A percentile compares a stretch with the other conserved stretches of the same genome.
Conservation (phyloP, 30 jellyfish, hydroid and myxozoan species). For the Sanderia malayensis region DNA sequence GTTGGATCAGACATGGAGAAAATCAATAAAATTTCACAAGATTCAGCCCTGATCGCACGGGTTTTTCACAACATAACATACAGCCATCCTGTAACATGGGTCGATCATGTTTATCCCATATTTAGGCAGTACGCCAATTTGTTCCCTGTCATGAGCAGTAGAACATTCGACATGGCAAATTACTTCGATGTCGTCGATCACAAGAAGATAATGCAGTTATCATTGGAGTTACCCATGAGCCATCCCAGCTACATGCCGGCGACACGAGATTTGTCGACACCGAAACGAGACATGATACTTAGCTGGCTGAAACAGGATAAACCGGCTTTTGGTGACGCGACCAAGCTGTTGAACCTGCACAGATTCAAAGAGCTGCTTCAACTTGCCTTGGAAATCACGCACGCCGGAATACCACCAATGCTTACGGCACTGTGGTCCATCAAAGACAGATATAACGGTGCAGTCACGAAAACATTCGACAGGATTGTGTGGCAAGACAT, state of each 20-base stretch:
- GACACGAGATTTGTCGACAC: constrained; percentile 38
- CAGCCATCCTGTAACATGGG: constrained; percentile 30
- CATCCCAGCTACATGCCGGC: constrained; percentile 60
- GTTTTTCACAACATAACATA: constrained; percentile 25
- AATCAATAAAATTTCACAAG: no score
- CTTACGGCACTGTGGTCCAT: constrained; percentile 38
- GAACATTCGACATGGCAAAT: constrained; percentile 34
- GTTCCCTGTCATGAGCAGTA: constrained; percentile 46
- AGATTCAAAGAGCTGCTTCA: constrained; percentile 20
- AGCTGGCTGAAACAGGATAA: constrained; percentile 31
- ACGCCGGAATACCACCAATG: constrained; percentile 27
- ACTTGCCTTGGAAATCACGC: constrained; percentile 41
- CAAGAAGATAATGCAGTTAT: constrained; percentile 18
- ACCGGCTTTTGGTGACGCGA: constrained; percentile 35
- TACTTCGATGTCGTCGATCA: constrained; percentile 55
- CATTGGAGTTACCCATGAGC: constrained; percentile 41
- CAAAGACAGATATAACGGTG: constrained; percentile 19
- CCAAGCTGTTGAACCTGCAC: constrained; percentile 29
- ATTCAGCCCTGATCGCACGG: constrained; percentile 10
- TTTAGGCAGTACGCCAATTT: constrained; percentile 42
- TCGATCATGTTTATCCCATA: constrained; percentile 36
- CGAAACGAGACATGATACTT: constrained; percentile 24
- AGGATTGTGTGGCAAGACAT: neutral
- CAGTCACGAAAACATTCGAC: neutral
- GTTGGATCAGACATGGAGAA: constrained; percentile 10